phyloP scores from a whole-genome alignment of 2,797 vertebrate genomes.

The Brachymystax lenok region DNA sequence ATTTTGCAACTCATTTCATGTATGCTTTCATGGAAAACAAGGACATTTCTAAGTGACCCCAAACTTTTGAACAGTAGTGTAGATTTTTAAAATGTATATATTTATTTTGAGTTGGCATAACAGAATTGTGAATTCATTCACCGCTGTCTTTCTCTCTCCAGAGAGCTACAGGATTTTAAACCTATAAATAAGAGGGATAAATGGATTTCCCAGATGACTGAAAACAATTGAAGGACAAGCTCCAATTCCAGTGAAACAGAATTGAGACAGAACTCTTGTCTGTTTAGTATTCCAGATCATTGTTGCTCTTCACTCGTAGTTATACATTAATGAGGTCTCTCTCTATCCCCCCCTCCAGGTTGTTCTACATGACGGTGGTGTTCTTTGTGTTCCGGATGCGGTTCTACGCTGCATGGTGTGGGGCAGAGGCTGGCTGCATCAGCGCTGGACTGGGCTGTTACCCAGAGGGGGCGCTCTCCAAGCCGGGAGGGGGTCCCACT shows the following conservation, averaged over 20 bases:
- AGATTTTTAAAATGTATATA: neutral
- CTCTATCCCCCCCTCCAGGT: constrained; percentile 55
- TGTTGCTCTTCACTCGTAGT: neutral
- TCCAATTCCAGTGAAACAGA: neutral
- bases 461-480: constrained; percentile 80
- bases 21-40: no score
- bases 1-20: no score
- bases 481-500: constrained; percentile 87
- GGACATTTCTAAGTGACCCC: no score
- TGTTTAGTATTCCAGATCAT: neutral
- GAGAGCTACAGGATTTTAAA: neutral
- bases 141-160: neutral
- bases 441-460: constrained; percentile 89
- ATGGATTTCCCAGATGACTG: neutral
- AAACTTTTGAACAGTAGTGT: no score
- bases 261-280: neutral
- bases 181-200: neutral
- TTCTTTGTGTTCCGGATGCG: constrained; percentile 94
- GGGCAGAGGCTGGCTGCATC: constrained; percentile 86
- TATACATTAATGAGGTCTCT: neutral
- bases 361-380: constrained; percentile 88
- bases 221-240: neutral
- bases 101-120: neutral
- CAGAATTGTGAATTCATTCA: neutral
- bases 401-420: constrained; percentile 91